Conservation (phyloP, 2,797 vertebrate genomes). For the Xiphophorus birchmanni region DNA sequence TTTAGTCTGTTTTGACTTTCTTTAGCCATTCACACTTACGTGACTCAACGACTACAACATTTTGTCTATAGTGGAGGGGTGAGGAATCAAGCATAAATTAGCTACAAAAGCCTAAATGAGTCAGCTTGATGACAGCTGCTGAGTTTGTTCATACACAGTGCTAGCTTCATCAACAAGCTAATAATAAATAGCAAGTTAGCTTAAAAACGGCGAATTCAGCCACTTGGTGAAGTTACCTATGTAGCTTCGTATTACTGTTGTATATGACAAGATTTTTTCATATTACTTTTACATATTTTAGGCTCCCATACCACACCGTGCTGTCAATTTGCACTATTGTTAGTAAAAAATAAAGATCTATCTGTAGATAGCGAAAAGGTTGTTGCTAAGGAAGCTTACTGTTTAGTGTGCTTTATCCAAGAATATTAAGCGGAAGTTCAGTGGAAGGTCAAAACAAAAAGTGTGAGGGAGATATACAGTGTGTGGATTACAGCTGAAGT, state of each 20-base stretch:
- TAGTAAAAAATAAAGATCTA: background rate
- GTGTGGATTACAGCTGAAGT: background rate
- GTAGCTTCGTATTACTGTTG: background rate
- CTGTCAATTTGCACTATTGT: too few species aligned
- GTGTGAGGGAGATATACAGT: background rate
- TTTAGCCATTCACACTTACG: background rate
- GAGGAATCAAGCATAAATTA: background rate
- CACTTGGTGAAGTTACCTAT: background rate
- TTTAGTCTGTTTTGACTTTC: background rate
- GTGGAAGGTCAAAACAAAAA: background rate
- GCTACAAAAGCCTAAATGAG: background rate
- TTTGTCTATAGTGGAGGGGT: background rate
- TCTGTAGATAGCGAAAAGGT: background rate
- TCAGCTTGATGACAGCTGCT: background rate
- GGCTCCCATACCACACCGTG: background rate
- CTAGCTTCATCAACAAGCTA: conserved; percentile 15
- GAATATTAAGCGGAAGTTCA: background rate
- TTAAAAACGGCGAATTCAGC: background rate
- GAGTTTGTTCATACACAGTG: conserved; percentile 12
- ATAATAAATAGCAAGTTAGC: background rate
- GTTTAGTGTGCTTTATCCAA: background rate
- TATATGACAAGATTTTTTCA: background rate
- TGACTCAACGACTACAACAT: fast-evolving
- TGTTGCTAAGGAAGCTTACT: background rate
- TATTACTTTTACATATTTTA: background rate